phyloP scores from a whole-genome alignment of 2,888 invertebrate species.

The Nasonia oneida region DNA sequence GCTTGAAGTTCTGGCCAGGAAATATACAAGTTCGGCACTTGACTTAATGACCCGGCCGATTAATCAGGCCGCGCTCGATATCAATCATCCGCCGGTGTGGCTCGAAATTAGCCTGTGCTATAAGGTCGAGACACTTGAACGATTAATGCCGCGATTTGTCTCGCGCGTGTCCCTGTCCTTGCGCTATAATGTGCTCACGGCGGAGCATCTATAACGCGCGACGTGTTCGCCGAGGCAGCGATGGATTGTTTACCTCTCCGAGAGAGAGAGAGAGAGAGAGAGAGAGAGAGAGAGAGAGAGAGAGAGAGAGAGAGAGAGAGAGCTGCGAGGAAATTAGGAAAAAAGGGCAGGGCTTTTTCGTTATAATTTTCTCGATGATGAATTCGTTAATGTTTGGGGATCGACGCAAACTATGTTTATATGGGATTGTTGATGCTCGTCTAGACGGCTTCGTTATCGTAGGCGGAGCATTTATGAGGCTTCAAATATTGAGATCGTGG shows the following conservation, averaged over 20 bases:
- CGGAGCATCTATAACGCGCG: neutral
- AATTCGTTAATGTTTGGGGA: too few species aligned
- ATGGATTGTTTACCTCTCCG: slow-evolving; percentile 15
- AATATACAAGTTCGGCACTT: slow-evolving; percentile 44
- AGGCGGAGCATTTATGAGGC: neutral
- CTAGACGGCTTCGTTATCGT: neutral
- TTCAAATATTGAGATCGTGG: neutral
- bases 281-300: too few species aligned
- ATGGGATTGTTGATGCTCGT: neutral
- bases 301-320: too few species aligned
- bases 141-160: slow-evolving; percentile 64
- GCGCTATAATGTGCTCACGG: slow-evolving; percentile 10
- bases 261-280: too few species aligned
- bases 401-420: neutral
- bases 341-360: neutral
- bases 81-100: slow-evolving; percentile 58
- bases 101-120: slow-evolving; percentile 50
- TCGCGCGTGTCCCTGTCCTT: slow-evolving; percentile 45
- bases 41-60: slow-evolving; percentile 64
- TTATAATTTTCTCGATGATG: neutral
- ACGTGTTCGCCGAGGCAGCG: slow-evolving; percentile 12
- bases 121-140: slow-evolving; percentile 55
- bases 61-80: slow-evolving; percentile 63
- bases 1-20: slow-evolving; percentile 28
- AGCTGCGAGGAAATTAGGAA: neutral